Conservation (phyloP, 1,140 invertebrate genomes). For the Bombus sylvicola region DNA sequence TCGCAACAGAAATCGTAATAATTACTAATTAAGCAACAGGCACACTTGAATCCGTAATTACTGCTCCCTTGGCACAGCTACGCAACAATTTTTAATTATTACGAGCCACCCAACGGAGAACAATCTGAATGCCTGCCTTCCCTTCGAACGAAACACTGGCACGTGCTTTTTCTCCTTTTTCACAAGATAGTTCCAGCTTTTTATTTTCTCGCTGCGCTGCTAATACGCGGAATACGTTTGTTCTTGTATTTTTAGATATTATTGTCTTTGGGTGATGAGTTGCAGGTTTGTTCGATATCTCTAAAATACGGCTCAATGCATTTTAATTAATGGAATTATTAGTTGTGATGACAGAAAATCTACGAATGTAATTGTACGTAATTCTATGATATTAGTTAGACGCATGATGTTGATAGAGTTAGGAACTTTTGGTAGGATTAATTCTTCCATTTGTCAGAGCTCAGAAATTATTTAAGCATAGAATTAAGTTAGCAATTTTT, state of each 20-base stretch:
- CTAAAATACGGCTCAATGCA: no score
- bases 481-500: no score
- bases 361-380: no score
- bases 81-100: constrained; percentile 49
- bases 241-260: not conserved
- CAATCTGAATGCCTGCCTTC: constrained; percentile 14
- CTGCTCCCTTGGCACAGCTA: not conserved
- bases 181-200: not conserved
- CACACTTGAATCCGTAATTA: constrained; percentile 43
- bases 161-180: not conserved
- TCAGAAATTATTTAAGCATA: no score
- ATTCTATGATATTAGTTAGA: no score
- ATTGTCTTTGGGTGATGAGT: not conserved
- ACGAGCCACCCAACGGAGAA: not conserved
- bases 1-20: constrained; percentile 32
- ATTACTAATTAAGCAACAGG: constrained; percentile 54
- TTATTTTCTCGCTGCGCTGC: no score
- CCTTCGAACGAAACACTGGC: not conserved
- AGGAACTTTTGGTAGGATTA: no score
- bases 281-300: not conserved
- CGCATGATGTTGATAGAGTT: no score
- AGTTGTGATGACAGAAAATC: no score
- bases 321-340: no score
- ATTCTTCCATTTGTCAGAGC: no score
- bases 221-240: not conserved